Evolutionary conservation across 2,113 vertebrate species (phyloP), one percentile per base, ranked within the genome.

Genomic region (Sardina pilchardus): DNA sequence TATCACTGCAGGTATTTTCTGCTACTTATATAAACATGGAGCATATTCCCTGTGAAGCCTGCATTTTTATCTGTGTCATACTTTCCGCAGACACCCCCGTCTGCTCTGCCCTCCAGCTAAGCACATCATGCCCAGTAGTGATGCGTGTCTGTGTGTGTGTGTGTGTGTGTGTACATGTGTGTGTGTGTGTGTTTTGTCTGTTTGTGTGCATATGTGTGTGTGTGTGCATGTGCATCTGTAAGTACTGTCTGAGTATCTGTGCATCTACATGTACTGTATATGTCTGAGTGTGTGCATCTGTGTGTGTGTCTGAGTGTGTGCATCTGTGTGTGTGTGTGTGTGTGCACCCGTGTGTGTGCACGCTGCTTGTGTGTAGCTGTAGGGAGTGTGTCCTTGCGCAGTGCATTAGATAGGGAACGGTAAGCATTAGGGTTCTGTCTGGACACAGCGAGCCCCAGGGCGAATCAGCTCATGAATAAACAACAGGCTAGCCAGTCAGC

Each of bases 121-220:
- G 44, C 67, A 86, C 71, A 88, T 86, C 71, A 82, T 86, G 84
- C 75, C 78, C 87, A 88, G 67, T 81, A 83, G 71, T n/a, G 26
- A 47, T 80, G 84, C n/a, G 44, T 63, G 19, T 63, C 3, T n/a
- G 56, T 63, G 56, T 63, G 56, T n/a, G 53, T 56, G 53, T 56
- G 53, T 63, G 56, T 21, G 56, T 63, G 56, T 63, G 56, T 56
- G 53, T 56, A 17, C 21, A 17, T 56, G 19, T 21, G 19, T 59
- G 53, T 59, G 53, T 59, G 53, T 59, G 19, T 59, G 53, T 59
- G 53, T 24, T n/a, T n/a, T n/a, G n/a, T n/a, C 5, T 63, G 59
- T 63, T 1, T n/a, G 21, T 63, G 26, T 75, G 26, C 3, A 4
- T 63, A 0, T 63, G 59, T 63, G 59, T 26, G 50, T 56, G 50